phyloP scores from a whole-genome alignment of 2,888 invertebrate species.

The Euzophera pinguis region DNA sequence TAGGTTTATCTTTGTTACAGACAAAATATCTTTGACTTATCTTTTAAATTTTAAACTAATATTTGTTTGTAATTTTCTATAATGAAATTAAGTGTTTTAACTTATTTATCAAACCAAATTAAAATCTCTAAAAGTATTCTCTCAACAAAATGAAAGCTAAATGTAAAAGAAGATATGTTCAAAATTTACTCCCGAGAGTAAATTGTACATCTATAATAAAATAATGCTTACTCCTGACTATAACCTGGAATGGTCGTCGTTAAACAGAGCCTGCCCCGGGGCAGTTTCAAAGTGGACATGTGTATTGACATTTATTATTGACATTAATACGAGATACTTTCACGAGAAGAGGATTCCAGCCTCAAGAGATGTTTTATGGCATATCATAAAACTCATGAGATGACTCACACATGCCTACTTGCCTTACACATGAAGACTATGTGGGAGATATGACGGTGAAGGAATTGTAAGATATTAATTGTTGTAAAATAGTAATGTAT shows the following conservation, averaged over 20 bases:
- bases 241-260: neutral
- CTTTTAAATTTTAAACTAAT: no score
- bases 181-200: neutral
- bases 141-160: neutral
- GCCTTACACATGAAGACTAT: neutral
- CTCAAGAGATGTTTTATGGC: neutral
- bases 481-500: no score
- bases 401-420: no score
- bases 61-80: no score
- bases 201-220: neutral
- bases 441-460: no score
- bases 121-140: no score
- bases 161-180: neutral
- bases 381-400: no score
- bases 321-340: neutral
- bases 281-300: neutral
- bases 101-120: no score
- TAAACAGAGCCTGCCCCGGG: neutral
- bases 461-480: no score
- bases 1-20: no score
- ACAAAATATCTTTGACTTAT: no score
- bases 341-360: neutral
- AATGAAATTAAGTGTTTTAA: no score
- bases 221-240: neutral
- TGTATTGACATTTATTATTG: slow-evolving; percentile 5